These are phyloP conservation scores for Hyposoter didymator DNA, from an alignment of 2,888 invertebrate species.

Conservation along the genomic window DNA sequence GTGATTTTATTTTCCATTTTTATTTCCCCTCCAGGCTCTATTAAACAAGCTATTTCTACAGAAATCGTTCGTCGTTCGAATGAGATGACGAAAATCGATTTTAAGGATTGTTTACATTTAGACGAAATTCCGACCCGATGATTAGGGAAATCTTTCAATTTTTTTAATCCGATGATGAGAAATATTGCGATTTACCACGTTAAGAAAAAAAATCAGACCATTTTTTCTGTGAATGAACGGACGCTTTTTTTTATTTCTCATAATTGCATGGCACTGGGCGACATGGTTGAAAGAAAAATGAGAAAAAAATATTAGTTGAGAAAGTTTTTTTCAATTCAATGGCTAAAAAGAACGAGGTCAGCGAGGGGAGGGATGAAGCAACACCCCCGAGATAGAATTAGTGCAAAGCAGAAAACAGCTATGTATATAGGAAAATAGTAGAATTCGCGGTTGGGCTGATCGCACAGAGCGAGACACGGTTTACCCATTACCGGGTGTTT, in stretches of 20 bases:
- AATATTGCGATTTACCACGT: background rate
- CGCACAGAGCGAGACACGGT: constrained; percentile 76
- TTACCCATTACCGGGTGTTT: constrained; percentile 81
- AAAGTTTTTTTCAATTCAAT: background rate
- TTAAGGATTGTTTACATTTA: background rate
- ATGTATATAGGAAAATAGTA: constrained; percentile 28
- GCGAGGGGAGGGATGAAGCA: background rate
- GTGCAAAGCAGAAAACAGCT: constrained; percentile 6
- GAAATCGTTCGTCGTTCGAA: background rate
- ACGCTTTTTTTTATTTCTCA: background rate
- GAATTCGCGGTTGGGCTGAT: constrained; percentile 68
- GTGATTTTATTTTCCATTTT: background rate
- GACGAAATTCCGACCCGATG: background rate
- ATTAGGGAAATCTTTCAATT: background rate
- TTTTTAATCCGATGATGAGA: background rate
- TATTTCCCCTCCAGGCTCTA: background rate
- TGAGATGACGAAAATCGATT: background rate
- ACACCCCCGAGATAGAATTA: constrained; percentile 18
- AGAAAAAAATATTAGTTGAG: background rate
- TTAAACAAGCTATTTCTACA: background rate
- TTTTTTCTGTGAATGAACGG: background rate
- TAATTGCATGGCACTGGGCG: background rate
- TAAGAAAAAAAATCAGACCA: background rate
- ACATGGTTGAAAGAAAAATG: background rate
- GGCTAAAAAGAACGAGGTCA: constrained; percentile 29